phyloP scores from a whole-genome alignment of 2,797 vertebrate species.

The Heterohyrax brucei region DNA sequence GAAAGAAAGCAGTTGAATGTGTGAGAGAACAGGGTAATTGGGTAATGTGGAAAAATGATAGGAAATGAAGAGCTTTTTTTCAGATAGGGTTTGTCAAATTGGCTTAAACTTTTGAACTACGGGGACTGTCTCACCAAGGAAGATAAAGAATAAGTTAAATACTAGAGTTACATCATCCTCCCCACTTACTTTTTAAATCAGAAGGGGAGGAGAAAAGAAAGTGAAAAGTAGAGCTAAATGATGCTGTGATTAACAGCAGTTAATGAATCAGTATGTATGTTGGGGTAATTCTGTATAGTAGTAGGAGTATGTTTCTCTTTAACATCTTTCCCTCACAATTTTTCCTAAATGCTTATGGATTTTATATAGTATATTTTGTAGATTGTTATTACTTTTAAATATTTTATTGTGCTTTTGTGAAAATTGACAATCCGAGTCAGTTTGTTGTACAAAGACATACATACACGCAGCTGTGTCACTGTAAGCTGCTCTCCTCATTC shows the following conservation, averaged over 20 bases:
- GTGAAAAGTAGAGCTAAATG: neutral
- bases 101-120: conserved; percentile 11
- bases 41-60: neutral
- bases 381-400: no score
- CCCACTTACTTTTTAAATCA: conserved; percentile 2
- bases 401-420: no score
- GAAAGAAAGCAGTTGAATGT: neutral
- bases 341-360: conserved; percentile 12
- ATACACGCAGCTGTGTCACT: no score
- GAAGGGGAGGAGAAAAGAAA: neutral
- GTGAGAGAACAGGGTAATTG: neutral
- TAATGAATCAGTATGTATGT: neutral
- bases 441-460: no score
- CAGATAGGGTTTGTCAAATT: conserved; percentile 17
- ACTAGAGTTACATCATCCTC: neutral
- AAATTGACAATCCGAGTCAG: no score
- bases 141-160: conserved; percentile 33
- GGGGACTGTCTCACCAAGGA: neutral
- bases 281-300: neutral
- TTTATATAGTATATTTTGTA: no score
- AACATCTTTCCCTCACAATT: conserved; percentile 34
- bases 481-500: no score
- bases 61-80: neutral
- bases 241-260: neutral
- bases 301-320: conserved; percentile 5